Evolutionary conservation across 2,888 invertebrate genomes (phyloP).

Genomic region (Lycia hirtaria): DNA sequence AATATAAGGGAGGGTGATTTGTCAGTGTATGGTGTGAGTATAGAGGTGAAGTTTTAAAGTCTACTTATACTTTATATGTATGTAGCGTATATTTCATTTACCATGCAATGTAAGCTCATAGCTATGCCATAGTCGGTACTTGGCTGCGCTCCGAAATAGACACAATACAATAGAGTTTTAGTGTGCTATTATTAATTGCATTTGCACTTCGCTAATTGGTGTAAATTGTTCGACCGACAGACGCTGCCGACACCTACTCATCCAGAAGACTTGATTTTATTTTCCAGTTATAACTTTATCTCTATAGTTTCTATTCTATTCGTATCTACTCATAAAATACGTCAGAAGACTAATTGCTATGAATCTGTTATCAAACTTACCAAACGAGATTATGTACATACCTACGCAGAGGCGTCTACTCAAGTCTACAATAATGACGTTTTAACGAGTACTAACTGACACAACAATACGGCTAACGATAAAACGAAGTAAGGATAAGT

Average conservation of each 20-base stretch:
- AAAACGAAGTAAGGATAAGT: conserved; percentile 80
- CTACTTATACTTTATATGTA: too few relatives aligned
- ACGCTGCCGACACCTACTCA: background rate
- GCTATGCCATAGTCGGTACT: conserved; percentile 8
- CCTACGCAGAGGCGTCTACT: background rate
- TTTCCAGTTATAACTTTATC: background rate
- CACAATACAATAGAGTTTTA: conserved; percentile 26
- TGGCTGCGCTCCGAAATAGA: conserved; percentile 24
- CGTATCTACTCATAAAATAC: too few relatives aligned
- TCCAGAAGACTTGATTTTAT: background rate
- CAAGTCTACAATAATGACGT: conserved; percentile 52
- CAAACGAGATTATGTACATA: background rate
- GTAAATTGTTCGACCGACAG: conserved; percentile 22
- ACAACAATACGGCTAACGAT: conserved; percentile 76
- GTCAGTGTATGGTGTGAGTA: too few relatives aligned
- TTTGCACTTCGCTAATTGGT: conserved; percentile 41
- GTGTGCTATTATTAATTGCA: conserved; percentile 41
- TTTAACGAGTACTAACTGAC: conserved; percentile 62
- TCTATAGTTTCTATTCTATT: background rate
- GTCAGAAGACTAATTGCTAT: background rate
- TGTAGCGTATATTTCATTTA: background rate
- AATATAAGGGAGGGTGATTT: too few relatives aligned
- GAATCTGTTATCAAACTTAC: background rate
- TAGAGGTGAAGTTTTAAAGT: too few relatives aligned
- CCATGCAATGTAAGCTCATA: background rate